A percentile compares a stretch with the other conserved stretches of the same genome.
phyloP scores from a whole-genome alignment of 2,113 vertebrate genomes.

The Choloepus hoffmanni region DNA sequence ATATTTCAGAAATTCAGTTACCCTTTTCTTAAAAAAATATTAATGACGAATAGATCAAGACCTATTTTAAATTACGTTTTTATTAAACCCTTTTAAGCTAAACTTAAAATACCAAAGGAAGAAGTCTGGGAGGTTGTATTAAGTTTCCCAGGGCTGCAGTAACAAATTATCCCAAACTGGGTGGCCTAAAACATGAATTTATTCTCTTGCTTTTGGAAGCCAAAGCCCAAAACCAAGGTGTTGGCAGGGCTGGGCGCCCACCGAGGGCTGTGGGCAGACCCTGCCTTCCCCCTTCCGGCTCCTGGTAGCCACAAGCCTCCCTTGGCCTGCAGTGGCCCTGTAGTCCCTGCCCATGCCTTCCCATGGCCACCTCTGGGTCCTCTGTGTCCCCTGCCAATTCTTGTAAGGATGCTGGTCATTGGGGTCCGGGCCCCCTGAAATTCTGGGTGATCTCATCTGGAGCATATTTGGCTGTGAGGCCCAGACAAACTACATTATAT shows the following conservation, averaged over 20 bases:
- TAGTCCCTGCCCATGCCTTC: neutral
- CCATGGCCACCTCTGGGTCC: neutral
- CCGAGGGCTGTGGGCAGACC: neutral
- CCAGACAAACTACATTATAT: too few species aligned
- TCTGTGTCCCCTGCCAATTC: neutral
- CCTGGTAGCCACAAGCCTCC: neutral
- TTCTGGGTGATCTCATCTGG: neutral
- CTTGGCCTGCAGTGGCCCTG: neutral
- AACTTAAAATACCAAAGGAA: neutral
- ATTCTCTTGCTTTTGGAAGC: neutral
- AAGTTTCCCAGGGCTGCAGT: neutral
- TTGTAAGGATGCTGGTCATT: neutral
- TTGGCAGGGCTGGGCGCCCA: neutral
- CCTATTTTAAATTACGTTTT: neutral
- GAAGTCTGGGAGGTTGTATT: neutral
- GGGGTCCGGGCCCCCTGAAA: neutral
- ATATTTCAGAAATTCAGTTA: neutral
- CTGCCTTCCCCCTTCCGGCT: neutral
- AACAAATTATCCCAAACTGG: constrained; percentile 19
- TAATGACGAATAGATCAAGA: constrained; percentile 3
- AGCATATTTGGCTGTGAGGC: neutral
- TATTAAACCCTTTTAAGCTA: constrained; percentile 5
- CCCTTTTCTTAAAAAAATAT: neutral
- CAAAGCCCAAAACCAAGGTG: neutral
- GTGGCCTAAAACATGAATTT: neutral